phyloP scores from a whole-genome alignment of 2,113 vertebrate species.

The Blennius ocellaris region DNA sequence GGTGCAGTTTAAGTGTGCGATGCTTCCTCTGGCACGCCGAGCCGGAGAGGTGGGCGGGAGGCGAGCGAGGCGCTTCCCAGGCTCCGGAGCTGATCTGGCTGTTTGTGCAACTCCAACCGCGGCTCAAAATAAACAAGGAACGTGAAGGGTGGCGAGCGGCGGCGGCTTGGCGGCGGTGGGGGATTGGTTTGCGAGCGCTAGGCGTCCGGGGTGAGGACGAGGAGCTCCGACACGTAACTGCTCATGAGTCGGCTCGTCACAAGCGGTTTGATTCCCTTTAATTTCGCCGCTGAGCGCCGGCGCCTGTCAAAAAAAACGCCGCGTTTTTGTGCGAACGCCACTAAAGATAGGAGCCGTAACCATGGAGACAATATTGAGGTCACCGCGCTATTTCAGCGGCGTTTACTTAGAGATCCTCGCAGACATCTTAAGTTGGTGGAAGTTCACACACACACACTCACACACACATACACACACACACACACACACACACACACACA shows the following conservation, averaged over 20 bases:
- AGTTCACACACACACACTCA: conserved; percentile 50
- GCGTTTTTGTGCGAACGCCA: conserved; percentile 49
- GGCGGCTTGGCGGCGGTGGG: not conserved
- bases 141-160: no score
- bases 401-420: conserved; percentile 74
- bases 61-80: conserved; percentile 48
- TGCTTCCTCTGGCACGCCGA: conserved; percentile 60
- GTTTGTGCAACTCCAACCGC: conserved; percentile 53
- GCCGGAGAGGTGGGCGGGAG: conserved; percentile 62
- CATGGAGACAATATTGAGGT: conserved; percentile 79
- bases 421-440: conserved; percentile 69
- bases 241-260: conserved; percentile 27
- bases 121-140: conserved; percentile 12
- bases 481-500: no score
- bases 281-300: conserved; percentile 41
- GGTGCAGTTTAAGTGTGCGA: conserved; percentile 67
- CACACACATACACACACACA: no score
- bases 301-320: conserved; percentile 51
- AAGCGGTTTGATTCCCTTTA: conserved; percentile 7
- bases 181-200: conserved; percentile 18
- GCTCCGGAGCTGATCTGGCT: conserved; percentile 58
- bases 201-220: conserved; percentile 27
- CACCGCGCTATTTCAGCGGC: conserved; percentile 71
- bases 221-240: not conserved
- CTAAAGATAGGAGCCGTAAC: conserved; percentile 70